Evolutionary conservation across 2,888 invertebrate species (phyloP).

Genomic region (Oasisia sp.): DNA sequence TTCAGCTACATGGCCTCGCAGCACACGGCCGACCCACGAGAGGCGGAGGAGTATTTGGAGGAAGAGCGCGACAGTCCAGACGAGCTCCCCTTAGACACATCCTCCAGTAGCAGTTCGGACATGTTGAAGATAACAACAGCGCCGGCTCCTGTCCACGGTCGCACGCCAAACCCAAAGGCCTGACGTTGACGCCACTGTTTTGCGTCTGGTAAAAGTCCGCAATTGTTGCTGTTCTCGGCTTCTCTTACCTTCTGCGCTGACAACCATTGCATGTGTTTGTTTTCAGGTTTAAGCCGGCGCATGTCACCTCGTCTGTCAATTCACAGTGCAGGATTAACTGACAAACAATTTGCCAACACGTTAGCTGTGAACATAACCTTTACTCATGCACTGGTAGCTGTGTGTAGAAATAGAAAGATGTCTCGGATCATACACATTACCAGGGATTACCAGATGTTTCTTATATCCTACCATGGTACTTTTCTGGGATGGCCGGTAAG

Average conservation of each 20-base stretch:
- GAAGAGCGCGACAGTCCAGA: neutral
- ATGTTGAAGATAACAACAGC: neutral
- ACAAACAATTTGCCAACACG: neutral
- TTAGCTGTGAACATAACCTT: neutral
- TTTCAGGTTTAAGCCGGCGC: neutral
- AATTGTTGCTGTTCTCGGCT: too few species aligned
- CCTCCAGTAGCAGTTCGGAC: neutral
- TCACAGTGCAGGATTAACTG: neutral
- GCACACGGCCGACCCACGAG: neutral
- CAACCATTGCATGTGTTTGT: neutral
- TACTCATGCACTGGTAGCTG: neutral
- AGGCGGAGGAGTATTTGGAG: neutral
- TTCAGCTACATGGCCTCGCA: neutral
- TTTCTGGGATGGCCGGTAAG: neutral
- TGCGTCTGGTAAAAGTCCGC: neutral
- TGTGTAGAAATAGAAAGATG: neutral
- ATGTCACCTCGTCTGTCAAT: neutral
- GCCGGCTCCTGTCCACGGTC: neutral
- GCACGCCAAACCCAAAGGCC: neutral
- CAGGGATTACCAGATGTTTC: neutral
- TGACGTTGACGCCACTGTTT: neutral
- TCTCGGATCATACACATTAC: neutral
- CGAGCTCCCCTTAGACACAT: neutral
- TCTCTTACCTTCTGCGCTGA: neutral
- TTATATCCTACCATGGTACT: neutral